Evolutionary conservation across 2,888 invertebrate genomes (phyloP), one percentile per base, ranked within the genome.

Genomic region (Apodemia duryi): DNA sequence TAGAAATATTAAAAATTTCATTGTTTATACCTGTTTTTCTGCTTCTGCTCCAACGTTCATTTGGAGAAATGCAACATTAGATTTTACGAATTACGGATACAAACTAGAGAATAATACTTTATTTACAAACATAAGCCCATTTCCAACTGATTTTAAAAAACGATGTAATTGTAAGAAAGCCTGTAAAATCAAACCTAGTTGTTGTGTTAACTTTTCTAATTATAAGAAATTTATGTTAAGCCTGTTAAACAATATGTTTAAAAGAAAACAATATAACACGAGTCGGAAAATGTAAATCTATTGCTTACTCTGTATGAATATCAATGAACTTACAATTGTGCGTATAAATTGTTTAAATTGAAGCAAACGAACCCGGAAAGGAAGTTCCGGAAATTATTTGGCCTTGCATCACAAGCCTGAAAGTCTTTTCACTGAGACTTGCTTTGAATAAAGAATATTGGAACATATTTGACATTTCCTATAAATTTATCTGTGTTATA

Each of bases 241-340:
- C 57, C 32, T 57, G 13, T 2, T 13, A 11, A 35, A 35, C 35
- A 60, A 7, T n/a, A 60, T n/a, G 13, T 2, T 13, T 57, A n/a
- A 60, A 32, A 60, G n/a, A 60, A 60, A 60, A 35, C n/a, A 60
- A 60, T 60, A 60, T 35, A n/a, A 6, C 35, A 35, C 13, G 35
- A 60, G 35, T 32, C 7, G 35, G n/a, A 60, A 60, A 35, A 60
- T 60, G n/a, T 60, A 60, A 60, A 60, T 13, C 57, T 57, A 57
- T 57, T 57, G 57, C 60, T 32, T 35, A 60, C 60, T 32, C 57
- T 60, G 35, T 60, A n/a, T 60, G 57, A 60, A 60, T 60, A 60
- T 60, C 57, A 60, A 60, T 60, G 57, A 60, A 60, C 57, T 60
- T 13, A 60, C 57, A 60, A 60, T 60, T 60, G 57, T 35, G 32